Base-by-base conservation (phyloP, 2,888 invertebrate genomes). In the Dryomyza anilis region DNA sequence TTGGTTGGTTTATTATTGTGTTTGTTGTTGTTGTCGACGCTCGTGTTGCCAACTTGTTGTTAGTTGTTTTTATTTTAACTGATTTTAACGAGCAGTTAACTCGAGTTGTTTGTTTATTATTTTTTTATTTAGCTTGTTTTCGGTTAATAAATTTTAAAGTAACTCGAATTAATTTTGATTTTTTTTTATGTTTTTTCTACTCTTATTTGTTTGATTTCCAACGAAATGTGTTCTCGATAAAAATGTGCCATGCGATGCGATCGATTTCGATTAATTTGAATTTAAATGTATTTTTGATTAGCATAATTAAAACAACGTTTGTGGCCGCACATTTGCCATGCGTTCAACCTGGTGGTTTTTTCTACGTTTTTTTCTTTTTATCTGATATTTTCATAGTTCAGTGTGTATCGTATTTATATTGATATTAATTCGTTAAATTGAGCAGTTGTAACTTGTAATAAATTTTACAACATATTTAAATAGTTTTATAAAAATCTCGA, bases 241-340 rank as follows among this genome's bases (percentile, higher is more conserved):
- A 72, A 72, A 71, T 67, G 72, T 68, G 69, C 67, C 69, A 69
- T 71, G 71, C 71, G 71, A 70, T 72, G 71, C 72, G 69, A 72
- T 72, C 72, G 66, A 68, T 66, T 67, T 45, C 53, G 53, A 45
- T 67, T 67, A 63, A 65, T 71, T 70, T n/a, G 70, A 71, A 74
- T 79, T 74, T 72, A 75, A 77, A 78, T 81, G 76, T 76, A 74
- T 78, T 79, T 78, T n/a, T 78, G 78, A 81, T 79, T 80, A 78
- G 73, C 80, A 79, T 78, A 79, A 79, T 36, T 29, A 39, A 58
- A 45, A 21, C 12, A n/a, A n/a, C n/a, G n/a, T n/a, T n/a, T n/a
- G n/a, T n/a, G n/a, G n/a, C n/a, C n/a, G n/a, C n/a, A n/a, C n/a
- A n/a, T n/a, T n/a, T n/a, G n/a, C n/a, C n/a, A n/a, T n/a, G n/a